Base-by-base conservation (phyloP, 1,140 invertebrate species). In the Solen grandis region DNA sequence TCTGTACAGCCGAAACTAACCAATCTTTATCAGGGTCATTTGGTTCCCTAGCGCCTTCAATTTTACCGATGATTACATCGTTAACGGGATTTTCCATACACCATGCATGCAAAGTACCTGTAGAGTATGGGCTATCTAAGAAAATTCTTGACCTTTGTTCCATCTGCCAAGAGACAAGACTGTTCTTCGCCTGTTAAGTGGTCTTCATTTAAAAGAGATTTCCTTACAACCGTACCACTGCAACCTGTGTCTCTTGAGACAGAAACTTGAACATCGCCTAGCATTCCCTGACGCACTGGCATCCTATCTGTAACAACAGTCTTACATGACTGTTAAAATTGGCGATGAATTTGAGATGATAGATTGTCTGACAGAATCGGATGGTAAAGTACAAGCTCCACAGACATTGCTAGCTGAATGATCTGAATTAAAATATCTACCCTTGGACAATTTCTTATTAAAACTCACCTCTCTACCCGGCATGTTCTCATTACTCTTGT, bases 191-290 rank as follows among this genome's bases (percentile, higher is more conserved):
- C 25, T 29, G 36, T 4, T 0, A 38, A n/a, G 14, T 4, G 1
- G 25, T 65, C 27, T 10, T 0, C 0, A 16, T 31, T 35, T 35
- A 65, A 25, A 19, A 65, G 25, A n/a, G 13, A 19, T 38, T 29
- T 33, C 31, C 29, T 65, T 13, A 65, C 62, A 27, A 36, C 29
- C 16, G 33, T 3, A 16, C 62, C 22, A 68, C 60, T 68, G 50
- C 73, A 76, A 25, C 73, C 73, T 10, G 73, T 76, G 31, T 66
- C 73, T 29, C 73, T 19, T 31, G 68, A 22, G 13, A 69, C 73
- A 25, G 35, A 41, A 22, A 76, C 73, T 14, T 14, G 10, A 27
- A 19, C 27, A 31, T 25, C 35, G 36, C 22, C 10, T 10, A 59
- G 22, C 55, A 13, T 22, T 13, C 55, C 55, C 25, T 8, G 10